phyloP scores from a whole-genome alignment of 1,140 invertebrate species.

The Drosophila santomea region DNA sequence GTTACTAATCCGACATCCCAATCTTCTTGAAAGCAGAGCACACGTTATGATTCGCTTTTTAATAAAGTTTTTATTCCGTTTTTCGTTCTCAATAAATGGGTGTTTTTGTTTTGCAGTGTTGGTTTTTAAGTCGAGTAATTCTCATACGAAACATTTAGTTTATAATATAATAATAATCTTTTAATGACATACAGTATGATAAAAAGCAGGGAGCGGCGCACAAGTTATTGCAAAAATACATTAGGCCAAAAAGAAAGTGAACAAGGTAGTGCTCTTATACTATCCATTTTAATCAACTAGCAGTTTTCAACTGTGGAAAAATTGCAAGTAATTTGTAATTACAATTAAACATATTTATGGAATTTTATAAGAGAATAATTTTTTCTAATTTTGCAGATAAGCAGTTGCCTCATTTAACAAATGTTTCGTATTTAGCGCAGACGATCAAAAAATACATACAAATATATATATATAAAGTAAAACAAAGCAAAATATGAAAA shows the following conservation, averaged over 20 bases:
- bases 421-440: constrained; percentile 35
- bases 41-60: constrained; percentile 23
- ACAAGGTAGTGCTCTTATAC: constrained; percentile 20
- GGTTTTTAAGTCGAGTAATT: constrained; percentile 50
- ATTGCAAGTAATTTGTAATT: constrained; percentile 51
- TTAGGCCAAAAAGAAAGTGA: constrained; percentile 17
- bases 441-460: constrained; percentile 37
- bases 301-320: constrained; percentile 60
- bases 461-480: constrained; percentile 42
- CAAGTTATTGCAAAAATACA: constrained; percentile 40
- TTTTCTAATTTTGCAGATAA: constrained; percentile 25
- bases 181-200: constrained; percentile 61
- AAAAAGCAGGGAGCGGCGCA: constrained; percentile 43
- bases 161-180: constrained; percentile 63
- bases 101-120: constrained; percentile 21
- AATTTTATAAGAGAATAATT: constrained; percentile 44
- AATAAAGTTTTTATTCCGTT: constrained; percentile 52
- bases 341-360: constrained; percentile 61
- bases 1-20: too few relatives aligned
- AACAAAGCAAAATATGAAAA: constrained; percentile 52
- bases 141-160: constrained; percentile 59
- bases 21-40: too few relatives aligned
- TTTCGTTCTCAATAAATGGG: constrained; percentile 31
- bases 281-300: constrained; percentile 37
- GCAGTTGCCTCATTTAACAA: constrained; percentile 60